Evolutionary conservation across 2,888 invertebrate genomes (phyloP), one percentile per base, ranked within the genome.

Genomic region (Notodonta dromedarius): DNA sequence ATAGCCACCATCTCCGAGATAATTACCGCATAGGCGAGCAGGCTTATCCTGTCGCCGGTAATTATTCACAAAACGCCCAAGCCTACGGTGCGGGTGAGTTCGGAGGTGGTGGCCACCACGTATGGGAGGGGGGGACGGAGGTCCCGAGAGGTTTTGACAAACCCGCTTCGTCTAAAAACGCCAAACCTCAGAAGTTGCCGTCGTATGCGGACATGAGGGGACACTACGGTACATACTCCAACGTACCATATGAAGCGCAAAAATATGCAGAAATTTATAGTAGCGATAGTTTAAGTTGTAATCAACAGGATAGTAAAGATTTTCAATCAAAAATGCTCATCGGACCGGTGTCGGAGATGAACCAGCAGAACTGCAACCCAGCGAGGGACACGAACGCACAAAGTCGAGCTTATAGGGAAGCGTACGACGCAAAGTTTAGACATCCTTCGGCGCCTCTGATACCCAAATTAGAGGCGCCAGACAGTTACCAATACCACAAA

Each of bases 1-100:
- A 97, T 97, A 97, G 98, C 98, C 98, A 98, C 97, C 98, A 97
- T 97, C 97, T 96, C 96, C 97, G 96, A 95, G 95, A 95, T 94
- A 95, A 94, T 96, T 95, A 95, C 94, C 94, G 93, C 82, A 86
- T 93, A 94, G 89, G 93, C 85, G 89, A 93, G 72, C 93, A 93
- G 85, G 84, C 71, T 40, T 92, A 89, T 76, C 84, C 93, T 88
- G 89, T 83, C 86, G 87, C 93, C 85, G 94, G 94, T 94, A 94
- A 93, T 94, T 94, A 94, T 93, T 80, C 88, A 87, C 92, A 93
- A 78, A 90, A 82, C 86, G 79, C 91, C 84, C 93, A 89, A 71
- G 85, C 87, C 66, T 93, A 86, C 61, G 77, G 88, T 77, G 79
- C 84, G 90, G 86, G 94, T 70, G 93, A 91, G 69, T 91, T 95